Evolutionary conservation across 2,888 invertebrate species (phyloP).

Genomic region (Phortica okadai): DNA sequence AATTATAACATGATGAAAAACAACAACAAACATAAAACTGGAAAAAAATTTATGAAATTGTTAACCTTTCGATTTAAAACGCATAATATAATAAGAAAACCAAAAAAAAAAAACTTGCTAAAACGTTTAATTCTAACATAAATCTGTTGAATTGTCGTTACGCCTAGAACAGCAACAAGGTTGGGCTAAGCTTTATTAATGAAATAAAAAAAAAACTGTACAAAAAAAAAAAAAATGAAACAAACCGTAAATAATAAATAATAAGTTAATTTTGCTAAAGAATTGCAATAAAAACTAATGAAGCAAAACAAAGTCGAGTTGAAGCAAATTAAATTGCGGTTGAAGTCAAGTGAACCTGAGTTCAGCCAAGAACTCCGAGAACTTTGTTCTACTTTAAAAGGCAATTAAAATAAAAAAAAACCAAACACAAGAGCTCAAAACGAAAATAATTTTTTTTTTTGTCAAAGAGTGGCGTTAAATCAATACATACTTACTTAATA

Average conservation of each 20-base stretch:
- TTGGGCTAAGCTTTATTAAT: background rate
- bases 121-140: conserved; percentile 1
- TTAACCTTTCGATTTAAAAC: too few relatives aligned
- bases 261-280: background rate
- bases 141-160: background rate
- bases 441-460: background rate
- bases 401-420: background rate
- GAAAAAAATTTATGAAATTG: too few relatives aligned
- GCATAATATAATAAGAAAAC: background rate
- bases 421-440: background rate
- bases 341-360: background rate
- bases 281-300: conserved; percentile 14
- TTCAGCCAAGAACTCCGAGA: conserved; percentile 7
- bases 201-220: background rate
- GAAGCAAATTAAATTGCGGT: background rate
- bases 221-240: background rate
- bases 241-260: background rate
- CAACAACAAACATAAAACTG: too few relatives aligned
- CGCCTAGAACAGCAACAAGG: background rate
- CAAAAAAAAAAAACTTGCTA: conserved; percentile 2
- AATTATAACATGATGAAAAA: too few relatives aligned
- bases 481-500: background rate
- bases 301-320: conserved; percentile 16
- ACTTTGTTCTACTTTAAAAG: conserved; percentile 18
- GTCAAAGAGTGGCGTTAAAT: conserved; percentile 25